Evolutionary conservation across 2,113 vertebrate genomes (phyloP), one percentile per base, ranked within the genome.

Genomic region (Sinocyclocheilus rhinocerous): DNA sequence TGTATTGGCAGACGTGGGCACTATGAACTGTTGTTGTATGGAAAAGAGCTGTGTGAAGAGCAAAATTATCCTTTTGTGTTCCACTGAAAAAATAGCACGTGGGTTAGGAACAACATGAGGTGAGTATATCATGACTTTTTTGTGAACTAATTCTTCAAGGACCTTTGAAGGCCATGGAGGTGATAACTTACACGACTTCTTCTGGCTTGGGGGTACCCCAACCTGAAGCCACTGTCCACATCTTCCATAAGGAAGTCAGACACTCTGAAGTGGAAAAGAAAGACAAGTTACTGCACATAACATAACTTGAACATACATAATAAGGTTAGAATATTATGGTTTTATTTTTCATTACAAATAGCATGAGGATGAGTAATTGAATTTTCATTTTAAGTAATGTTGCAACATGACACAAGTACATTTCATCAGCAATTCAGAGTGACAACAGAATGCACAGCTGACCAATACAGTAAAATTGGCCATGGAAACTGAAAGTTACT

Each of bases 191-290:
- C 98, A 95, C 95, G 96, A 94, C 94, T 99, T 94, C 96, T 96
- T 89, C 90, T 96, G 94, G 96, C 96, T 94, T 96, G 94, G 95
- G 96, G 94, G 90, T 95, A 93, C 93, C 96, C 96, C 94, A 97
- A 89, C 93, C 96, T 95, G 92, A 96, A 95, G 91, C 95, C 93
- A 92, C 92, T 97, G 95, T 97, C 96, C 95, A 97, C 96, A 97
- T 99, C 98, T 97, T 97, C 98, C 98, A 99, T 99, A 96, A 99
- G 97, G 96, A 99, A 97, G 94, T 97, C 97, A 94, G 98, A 99
- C 94, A 99, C 96, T 94, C 98, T 99, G 92, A 90, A 89, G 78
- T 12, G 33, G 9, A 65, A 26, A 39, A 39, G 11, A 63, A 59
- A 15, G 8, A 65, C 10, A 36, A 10, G 6, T 50, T 0, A 76